Conservation (phyloP, 1,140 invertebrate genomes). For the Bombus polaris region DNA sequence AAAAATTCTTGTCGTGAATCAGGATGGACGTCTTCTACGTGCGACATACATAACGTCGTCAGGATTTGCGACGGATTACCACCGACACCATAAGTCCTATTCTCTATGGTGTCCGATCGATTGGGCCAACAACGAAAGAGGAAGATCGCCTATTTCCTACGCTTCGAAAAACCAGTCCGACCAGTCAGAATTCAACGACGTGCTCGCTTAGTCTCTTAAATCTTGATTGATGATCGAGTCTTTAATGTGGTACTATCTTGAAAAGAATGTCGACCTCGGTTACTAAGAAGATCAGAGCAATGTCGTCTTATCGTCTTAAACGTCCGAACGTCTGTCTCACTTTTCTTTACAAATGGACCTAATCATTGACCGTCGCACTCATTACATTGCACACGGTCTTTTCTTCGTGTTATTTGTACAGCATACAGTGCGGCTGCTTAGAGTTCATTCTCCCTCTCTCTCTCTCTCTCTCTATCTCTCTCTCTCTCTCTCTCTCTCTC, state of each 20-base stretch:
- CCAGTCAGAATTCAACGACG: constrained; percentile 51
- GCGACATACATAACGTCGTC: constrained; percentile 37
- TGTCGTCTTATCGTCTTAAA: constrained; percentile 30
- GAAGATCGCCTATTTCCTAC: background rate
- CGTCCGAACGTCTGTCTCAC: background rate
- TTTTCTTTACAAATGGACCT: constrained; percentile 26
- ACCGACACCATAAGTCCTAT: constrained; percentile 48
- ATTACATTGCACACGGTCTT: background rate
- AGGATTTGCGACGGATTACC: constrained; percentile 58
- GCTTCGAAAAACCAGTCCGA: background rate
- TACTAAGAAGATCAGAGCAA: constrained; percentile 4
- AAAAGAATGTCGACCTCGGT: background rate
- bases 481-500: no score
- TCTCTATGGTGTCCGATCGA: constrained; percentile 51
- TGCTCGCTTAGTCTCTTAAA: constrained; percentile 40
- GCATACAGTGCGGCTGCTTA: background rate
- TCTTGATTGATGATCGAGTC: constrained; percentile 46
- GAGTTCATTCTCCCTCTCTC: background rate
- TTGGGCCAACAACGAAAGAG: constrained; percentile 19
- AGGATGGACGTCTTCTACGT: constrained; percentile 42
- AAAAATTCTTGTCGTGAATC: constrained; percentile 50
- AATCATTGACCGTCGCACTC: background rate
- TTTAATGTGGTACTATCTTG: constrained; percentile 20
- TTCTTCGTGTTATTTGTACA: background rate
- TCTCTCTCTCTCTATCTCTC: no score